Evolutionary conservation across 1,140 invertebrate genomes (phyloP).

Genomic region (Ostrea edulis): DNA sequence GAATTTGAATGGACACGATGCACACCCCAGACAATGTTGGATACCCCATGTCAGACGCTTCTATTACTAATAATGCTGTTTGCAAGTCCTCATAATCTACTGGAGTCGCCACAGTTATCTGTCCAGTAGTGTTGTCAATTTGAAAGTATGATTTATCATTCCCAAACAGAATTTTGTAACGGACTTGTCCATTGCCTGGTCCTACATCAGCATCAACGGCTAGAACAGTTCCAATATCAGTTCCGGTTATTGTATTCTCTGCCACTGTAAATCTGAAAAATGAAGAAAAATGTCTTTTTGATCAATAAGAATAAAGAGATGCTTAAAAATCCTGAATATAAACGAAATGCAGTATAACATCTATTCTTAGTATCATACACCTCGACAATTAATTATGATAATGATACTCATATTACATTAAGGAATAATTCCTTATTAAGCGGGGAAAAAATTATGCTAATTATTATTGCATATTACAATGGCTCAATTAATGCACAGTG

Average conservation of each 20-base stretch:
- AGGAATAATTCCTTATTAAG: no score
- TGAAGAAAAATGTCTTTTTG: background rate
- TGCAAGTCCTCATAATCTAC: slow-evolving; percentile 91
- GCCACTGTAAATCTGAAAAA: background rate
- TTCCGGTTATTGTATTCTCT: slow-evolving; percentile 51
- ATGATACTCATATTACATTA: background rate
- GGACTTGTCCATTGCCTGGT: slow-evolving; percentile 48
- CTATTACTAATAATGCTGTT: slow-evolving; percentile 70
- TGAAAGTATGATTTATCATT: slow-evolving; percentile 54
- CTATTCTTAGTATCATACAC: no score
- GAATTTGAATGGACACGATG: slow-evolving; percentile 56
- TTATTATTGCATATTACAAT: no score
- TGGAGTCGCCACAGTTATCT: slow-evolving; percentile 43
- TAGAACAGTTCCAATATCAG: slow-evolving; percentile 42
- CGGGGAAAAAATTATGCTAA: no score
- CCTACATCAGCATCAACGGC: slow-evolving; percentile 65
- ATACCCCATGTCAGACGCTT: slow-evolving; percentile 61
- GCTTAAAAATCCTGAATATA: no score
- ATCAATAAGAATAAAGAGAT: no score
- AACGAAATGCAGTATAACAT: no score
- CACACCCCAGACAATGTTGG: slow-evolving; percentile 41
- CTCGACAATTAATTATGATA: no score
- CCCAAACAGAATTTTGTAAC: slow-evolving; percentile 56
- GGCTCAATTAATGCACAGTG: background rate
- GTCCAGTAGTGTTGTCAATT: slow-evolving; percentile 55